phyloP scores from a whole-genome alignment of 2,113 vertebrate genomes.

The Macquaria ambigua region DNA sequence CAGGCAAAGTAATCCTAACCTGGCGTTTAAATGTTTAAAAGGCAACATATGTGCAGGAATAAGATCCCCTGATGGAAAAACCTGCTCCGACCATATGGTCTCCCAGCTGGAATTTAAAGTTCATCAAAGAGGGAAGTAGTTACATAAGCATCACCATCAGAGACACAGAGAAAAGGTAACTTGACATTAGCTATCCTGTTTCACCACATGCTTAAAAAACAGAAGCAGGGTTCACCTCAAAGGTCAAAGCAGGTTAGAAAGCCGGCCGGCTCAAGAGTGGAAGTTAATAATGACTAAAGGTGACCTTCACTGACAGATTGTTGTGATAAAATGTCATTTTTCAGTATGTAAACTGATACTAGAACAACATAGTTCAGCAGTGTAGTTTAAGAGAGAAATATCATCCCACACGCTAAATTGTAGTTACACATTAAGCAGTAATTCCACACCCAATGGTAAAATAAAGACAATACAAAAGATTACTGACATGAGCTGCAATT shows the following conservation, averaged over 20 bases:
- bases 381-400: not conserved
- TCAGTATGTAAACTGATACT: not conserved
- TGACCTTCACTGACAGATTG: not conserved
- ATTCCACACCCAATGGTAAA: slow-evolving; percentile 61
- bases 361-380: not conserved
- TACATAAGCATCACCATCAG: slow-evolving; percentile 63
- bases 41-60: slow-evolving; percentile 69
- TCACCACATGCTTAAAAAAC: slow-evolving; percentile 50
- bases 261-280: not conserved
- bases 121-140: slow-evolving; percentile 56
- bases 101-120: slow-evolving; percentile 62
- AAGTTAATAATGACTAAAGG: slow-evolving; percentile 12
- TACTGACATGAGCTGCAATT: slow-evolving; percentile 76
- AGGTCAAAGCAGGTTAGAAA: slow-evolving; percentile 61
- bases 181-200: slow-evolving; percentile 63
- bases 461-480: slow-evolving; percentile 84
- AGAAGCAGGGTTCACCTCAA: slow-evolving; percentile 43
- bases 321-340: not conserved
- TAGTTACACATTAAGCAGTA: slow-evolving; percentile 28
- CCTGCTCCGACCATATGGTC: slow-evolving; percentile 69
- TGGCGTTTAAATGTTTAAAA: slow-evolving; percentile 72
- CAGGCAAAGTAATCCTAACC: slow-evolving; percentile 62
- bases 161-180: slow-evolving; percentile 55
- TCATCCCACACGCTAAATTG: slow-evolving; percentile 15
- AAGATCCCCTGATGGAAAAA: slow-evolving; percentile 56